Percentiles rank a stretch among this genome's conserved stretches.
Conservation (phyloP, 2,888 invertebrate genomes). For the Lamellibrachia satsuma region DNA sequence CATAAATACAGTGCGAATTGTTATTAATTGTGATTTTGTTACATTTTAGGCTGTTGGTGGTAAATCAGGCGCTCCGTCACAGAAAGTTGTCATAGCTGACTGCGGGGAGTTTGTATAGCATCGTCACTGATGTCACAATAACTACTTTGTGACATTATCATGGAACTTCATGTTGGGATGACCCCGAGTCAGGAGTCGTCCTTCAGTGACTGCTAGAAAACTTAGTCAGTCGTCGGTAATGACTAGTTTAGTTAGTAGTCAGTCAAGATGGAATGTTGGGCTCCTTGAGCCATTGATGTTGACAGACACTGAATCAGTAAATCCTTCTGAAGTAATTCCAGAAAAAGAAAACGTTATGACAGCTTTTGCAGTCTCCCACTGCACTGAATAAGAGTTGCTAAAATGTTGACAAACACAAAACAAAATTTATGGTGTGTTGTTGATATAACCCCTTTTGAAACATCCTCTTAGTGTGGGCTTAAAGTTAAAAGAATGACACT, state of each 20-base stretch:
- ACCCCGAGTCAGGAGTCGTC: not conserved
- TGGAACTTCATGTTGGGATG: not conserved
- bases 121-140: not conserved
- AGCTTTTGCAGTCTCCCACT: not conserved
- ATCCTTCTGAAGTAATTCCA: not conserved
- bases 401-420: not conserved
- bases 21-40: not conserved
- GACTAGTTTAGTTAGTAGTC: not conserved
- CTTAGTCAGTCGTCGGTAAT: not conserved
- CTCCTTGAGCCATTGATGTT: not conserved
- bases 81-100: slow-evolving; percentile 59
- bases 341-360: not conserved
- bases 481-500: too few species aligned
- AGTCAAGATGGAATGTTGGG: not conserved
- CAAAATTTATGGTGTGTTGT: not conserved
- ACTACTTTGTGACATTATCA: not conserved
- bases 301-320: not conserved
- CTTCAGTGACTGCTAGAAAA: not conserved
- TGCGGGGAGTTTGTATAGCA: slow-evolving; percentile 57
- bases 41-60: slow-evolving; percentile 58
- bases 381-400: not conserved
- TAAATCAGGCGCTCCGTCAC: slow-evolving; percentile 59
- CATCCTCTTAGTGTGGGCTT: too few species aligned
- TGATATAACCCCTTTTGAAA: not conserved
- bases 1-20: not conserved